Evolutionary conservation across 2,888 invertebrate genomes (phyloP).

Genomic region (Hanleya hanleyi): DNA sequence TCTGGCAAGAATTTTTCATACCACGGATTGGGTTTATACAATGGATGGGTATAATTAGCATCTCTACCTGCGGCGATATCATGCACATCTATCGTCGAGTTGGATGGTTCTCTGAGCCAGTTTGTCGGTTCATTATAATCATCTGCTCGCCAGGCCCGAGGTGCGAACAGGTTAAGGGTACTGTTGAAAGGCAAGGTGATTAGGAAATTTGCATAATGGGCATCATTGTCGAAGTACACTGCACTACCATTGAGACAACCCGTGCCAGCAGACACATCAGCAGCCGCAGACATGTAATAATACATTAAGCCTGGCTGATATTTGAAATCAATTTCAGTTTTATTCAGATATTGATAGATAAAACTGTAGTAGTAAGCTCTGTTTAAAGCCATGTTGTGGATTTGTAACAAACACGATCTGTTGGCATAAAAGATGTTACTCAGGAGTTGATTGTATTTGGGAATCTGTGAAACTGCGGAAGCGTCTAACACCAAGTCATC

Average conservation of each 20-base stretch:
- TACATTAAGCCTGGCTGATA: constrained; percentile 99
- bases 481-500: constrained; percentile 86
- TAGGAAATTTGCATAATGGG: constrained; percentile 94
- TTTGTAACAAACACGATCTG: constrained; percentile 91
- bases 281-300: constrained; percentile 93
- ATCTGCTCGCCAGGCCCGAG: constrained; percentile 82
- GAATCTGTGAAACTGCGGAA: constrained; percentile 87
- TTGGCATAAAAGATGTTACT: constrained; percentile 85
- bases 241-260: constrained; percentile 88
- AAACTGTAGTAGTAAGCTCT: constrained; percentile 85
- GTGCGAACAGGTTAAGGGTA: constrained; percentile 94
- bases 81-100: constrained; percentile 85
- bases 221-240: constrained; percentile 94
- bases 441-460: constrained; percentile 76
- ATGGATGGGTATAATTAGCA: constrained; percentile 91
- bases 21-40: constrained; percentile 95
- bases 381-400: constrained; percentile 97
- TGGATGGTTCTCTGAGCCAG: constrained; percentile 92
- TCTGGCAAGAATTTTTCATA: constrained; percentile 94
- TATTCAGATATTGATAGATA: constrained; percentile 62
- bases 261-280: constrained; percentile 94
- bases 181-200: constrained; percentile 94
- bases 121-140: constrained; percentile 88
- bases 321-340: constrained; percentile 80
- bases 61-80: constrained; percentile 81